Percentiles rank a stretch among this genome's conserved stretches.
phyloP scores from a whole-genome alignment of 2,113 vertebrate genomes.

The Myotis lucifugus region DNA sequence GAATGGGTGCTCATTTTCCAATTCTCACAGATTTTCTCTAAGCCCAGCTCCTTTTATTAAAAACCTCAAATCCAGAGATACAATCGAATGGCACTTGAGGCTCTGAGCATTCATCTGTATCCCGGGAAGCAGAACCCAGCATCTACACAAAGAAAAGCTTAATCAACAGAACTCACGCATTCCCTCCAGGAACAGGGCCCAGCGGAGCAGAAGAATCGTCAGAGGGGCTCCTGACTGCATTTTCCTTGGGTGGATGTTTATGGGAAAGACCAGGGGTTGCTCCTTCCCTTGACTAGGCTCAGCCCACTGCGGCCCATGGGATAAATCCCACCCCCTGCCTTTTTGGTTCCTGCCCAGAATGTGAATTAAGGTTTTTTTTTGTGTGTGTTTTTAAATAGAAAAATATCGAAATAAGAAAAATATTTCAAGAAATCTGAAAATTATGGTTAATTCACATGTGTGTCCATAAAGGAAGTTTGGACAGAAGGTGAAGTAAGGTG shows the following conservation, averaged over 20 bases:
- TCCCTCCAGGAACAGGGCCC: constrained; percentile 49
- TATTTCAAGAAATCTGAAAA: constrained; percentile 36
- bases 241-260: constrained; percentile 28
- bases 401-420: constrained; percentile 27
- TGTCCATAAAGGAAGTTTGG: constrained; percentile 18
- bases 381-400: not conserved
- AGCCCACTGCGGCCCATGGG: not conserved
- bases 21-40: constrained; percentile 64
- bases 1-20: constrained; percentile 75
- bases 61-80: constrained; percentile 74
- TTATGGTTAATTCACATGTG: constrained; percentile 29
- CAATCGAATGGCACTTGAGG: constrained; percentile 58
- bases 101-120: constrained; percentile 68
- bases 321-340: not conserved
- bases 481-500: too few relatives aligned
- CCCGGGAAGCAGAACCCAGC: constrained; percentile 66
- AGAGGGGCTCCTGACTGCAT: not conserved
- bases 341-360: not conserved
- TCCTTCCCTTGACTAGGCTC: not conserved
- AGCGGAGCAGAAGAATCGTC: not conserved
- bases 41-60: constrained; percentile 76
- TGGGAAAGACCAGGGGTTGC: not conserved
- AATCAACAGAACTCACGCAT: constrained; percentile 67
- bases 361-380: not conserved
- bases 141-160: constrained; percentile 70